These are phyloP conservation scores for Amniataba percoides DNA, from an alignment of 2,797 vertebrate genomes.

Conservation along the genomic window DNA sequence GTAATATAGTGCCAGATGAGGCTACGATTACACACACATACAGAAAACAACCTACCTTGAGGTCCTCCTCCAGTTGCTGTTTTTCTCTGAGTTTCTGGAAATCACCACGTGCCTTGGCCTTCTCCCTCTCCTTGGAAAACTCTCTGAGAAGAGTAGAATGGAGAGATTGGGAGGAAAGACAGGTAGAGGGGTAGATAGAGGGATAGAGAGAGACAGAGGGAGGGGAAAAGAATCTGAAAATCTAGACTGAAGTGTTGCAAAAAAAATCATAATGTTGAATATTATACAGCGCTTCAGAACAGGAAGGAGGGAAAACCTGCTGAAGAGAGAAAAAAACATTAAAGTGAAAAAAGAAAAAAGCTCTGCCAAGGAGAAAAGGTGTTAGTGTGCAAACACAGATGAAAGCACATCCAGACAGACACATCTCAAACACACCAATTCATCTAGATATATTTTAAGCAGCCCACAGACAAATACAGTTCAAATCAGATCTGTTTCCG, in stretches of 20 bases:
- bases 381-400: conserved; percentile 68
- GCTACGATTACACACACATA: not conserved
- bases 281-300: conserved; percentile 8
- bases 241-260: conserved; percentile 46
- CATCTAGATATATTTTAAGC: not conserved
- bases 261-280: conserved; percentile 14
- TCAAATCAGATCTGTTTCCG: not conserved
- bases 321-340: conserved; percentile 34
- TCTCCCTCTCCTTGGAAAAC: conserved; percentile 99
- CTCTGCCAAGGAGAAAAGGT: conserved; percentile 48
- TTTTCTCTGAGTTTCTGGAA: conserved; percentile 99
- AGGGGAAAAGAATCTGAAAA: conserved; percentile 69
- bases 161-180: conserved; percentile 56
- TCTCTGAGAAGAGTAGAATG: conserved; percentile 84
- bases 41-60: conserved; percentile 78
- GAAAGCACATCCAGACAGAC: conserved; percentile 12
- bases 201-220: conserved; percentile 22
- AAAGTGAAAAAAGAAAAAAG: conserved; percentile 33
- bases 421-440: conserved; percentile 15
- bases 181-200: conserved; percentile 56
- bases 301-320: conserved; percentile 63
- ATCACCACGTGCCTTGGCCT: conserved; percentile 97
- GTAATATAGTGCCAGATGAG: not conserved
- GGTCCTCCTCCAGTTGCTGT: conserved; percentile 96
- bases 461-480: not conserved